Evolutionary conservation across 1,140 invertebrate genomes (phyloP).

Genomic region (Eupristina koningsbergeri): DNA sequence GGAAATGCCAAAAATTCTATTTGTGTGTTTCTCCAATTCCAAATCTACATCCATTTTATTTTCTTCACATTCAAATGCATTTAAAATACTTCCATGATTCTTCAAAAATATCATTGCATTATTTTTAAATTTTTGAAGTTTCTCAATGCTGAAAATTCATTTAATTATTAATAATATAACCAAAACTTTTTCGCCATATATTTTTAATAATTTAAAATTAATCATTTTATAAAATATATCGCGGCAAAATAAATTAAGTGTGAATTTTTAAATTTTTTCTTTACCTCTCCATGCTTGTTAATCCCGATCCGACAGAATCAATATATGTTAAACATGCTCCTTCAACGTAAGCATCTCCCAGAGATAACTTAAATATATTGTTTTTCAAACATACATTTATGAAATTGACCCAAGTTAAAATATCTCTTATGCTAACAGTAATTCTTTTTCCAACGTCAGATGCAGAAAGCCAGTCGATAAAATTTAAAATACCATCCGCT

Average conservation of each 20-base stretch:
- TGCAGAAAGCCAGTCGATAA: conserved; percentile 84
- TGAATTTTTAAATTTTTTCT: neutral
- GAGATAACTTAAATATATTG: conserved; percentile 64
- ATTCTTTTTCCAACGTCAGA: conserved; percentile 85
- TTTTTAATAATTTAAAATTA: no score
- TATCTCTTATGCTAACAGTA: conserved; percentile 92
- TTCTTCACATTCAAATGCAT: conserved; percentile 34
- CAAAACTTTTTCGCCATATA: neutral
- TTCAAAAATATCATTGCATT: conserved; percentile 73
- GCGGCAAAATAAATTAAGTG: no score
- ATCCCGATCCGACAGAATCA: conserved; percentile 87
- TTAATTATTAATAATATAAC: neutral
- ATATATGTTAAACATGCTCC: conserved; percentile 93
- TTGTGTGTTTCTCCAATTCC: neutral
- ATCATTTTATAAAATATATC: no score
- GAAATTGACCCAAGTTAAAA: conserved; percentile 94
- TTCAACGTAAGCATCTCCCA: conserved; percentile 84
- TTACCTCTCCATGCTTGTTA: conserved; percentile 77
- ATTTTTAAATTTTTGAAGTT: conserved; percentile 72
- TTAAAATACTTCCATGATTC: conserved; percentile 68
- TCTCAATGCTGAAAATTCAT: conserved; percentile 60
- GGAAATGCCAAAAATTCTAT: conserved; percentile 77
- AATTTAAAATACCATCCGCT: conserved; percentile 82
- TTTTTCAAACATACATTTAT: conserved; percentile 81
- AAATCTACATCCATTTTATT: conserved; percentile 39